Percentiles rank a stretch among this genome's conserved stretches.
Evolutionary conservation across 1,140 invertebrate species (phyloP).

Genomic region (Ceratina calcarata): DNA sequence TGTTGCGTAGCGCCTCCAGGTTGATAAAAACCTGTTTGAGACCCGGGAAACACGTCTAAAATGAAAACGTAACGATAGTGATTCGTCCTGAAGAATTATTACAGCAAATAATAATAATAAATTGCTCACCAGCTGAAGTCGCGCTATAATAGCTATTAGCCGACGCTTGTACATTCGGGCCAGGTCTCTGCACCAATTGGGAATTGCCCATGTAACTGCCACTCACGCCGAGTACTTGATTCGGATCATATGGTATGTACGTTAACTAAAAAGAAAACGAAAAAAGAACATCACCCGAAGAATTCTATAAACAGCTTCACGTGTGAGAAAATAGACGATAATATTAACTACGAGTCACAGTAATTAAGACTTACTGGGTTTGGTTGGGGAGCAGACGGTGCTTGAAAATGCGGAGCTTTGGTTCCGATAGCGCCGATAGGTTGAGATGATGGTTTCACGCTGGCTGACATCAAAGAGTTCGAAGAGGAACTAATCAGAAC

Average conservation of each 20-base stretch:
- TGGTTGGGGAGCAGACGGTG: constrained; percentile 79
- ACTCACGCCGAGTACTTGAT: constrained; percentile 79
- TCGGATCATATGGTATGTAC: constrained; percentile 81
- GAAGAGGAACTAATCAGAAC: constrained; percentile 93
- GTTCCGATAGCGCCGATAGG: constrained; percentile 91
- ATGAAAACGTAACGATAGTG: not conserved
- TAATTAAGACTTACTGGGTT: constrained; percentile 75
- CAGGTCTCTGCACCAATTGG: constrained; percentile 83
- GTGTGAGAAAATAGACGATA: not conserved
- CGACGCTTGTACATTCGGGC: constrained; percentile 81
- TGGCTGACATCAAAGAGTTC: constrained; percentile 94
- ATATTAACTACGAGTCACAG: not conserved
- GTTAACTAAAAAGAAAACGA: constrained; percentile 71
- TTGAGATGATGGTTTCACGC: constrained; percentile 91
- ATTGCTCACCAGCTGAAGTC: constrained; percentile 77
- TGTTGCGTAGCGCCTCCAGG: constrained; percentile 80
- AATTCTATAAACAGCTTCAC: not conserved
- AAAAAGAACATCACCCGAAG: constrained; percentile 14
- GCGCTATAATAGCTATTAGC: constrained; percentile 83
- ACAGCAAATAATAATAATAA: not conserved
- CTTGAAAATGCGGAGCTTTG: constrained; percentile 80
- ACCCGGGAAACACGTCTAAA: constrained; percentile 78
- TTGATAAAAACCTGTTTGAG: constrained; percentile 81
- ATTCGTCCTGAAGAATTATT: not conserved
- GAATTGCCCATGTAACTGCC: constrained; percentile 83